Percentiles rank a stretch among this genome's conserved stretches.
phyloP scores from a whole-genome alignment of 1,140 invertebrate species.

The Drosophila bifasciata region DNA sequence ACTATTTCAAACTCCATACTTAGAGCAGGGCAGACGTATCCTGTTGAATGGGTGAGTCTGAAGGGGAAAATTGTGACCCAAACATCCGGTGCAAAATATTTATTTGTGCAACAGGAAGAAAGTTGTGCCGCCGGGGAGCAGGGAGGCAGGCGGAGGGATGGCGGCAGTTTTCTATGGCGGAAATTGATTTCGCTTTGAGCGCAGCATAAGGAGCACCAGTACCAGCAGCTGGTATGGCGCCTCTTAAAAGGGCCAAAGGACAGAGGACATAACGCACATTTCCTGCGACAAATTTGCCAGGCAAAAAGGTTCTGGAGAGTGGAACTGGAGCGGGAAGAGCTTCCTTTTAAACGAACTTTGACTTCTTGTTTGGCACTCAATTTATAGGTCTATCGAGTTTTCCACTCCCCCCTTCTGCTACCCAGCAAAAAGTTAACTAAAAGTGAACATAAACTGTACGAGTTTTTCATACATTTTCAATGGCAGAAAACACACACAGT shows the following conservation, averaged over 20 bases:
- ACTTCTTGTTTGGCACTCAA: conserved; percentile 73
- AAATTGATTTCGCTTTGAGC: conserved; percentile 79
- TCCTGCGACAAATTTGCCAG: conserved; percentile 79
- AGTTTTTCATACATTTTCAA: conserved; percentile 73
- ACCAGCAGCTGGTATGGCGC: conserved; percentile 41
- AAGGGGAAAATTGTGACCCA: conserved; percentile 70
- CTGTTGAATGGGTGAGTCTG: neutral
- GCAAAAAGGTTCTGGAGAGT: conserved; percentile 47
- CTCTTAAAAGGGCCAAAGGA: conserved; percentile 52
- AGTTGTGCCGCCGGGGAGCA: conserved; percentile 41
- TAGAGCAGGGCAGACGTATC: conserved; percentile 7
- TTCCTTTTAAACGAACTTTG: conserved; percentile 74
- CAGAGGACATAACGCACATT: conserved; percentile 69
- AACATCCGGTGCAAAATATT: conserved; percentile 79
- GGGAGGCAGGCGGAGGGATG: conserved; percentile 19
- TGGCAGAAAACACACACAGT: conserved; percentile 64
- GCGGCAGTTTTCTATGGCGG: conserved; percentile 60
- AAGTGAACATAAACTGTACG: conserved; percentile 71
- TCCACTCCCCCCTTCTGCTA: neutral
- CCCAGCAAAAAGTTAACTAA: conserved; percentile 74
- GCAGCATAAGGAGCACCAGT: conserved; percentile 48
- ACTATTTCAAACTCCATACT: conserved; percentile 21
- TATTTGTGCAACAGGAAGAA: conserved; percentile 81
- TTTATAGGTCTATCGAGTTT: conserved; percentile 81
- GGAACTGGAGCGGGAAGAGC: neutral